Conservation (phyloP, 2,113 vertebrate species). For the Prunella fulvescens region DNA sequence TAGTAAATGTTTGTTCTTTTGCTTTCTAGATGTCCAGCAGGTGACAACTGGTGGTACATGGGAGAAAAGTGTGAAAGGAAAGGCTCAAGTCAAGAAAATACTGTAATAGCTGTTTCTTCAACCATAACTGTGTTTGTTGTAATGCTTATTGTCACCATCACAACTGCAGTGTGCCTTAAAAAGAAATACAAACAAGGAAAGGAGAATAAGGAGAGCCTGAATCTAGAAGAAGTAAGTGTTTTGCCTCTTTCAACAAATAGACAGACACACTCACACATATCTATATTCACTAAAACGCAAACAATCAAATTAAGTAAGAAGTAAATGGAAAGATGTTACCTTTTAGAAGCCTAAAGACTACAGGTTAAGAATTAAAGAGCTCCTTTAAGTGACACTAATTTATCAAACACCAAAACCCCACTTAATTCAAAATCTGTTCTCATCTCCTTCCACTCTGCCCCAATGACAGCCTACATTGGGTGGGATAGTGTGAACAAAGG, state of each 20-base stretch:
- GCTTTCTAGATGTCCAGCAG: conserved; percentile 78
- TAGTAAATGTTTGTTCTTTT: neutral
- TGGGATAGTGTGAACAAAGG: neutral
- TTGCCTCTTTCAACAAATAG: neutral
- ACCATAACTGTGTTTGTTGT: conserved; percentile 61
- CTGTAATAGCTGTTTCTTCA: conserved; percentile 71
- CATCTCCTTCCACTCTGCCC: neutral
- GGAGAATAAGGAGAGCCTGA: neutral
- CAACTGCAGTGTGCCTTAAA: conserved; percentile 59
- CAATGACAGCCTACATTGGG: neutral
- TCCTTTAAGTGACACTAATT: neutral
- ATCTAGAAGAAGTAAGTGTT: conserved; percentile 63
- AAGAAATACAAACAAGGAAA: conserved; percentile 51
- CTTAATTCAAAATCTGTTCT: neutral
- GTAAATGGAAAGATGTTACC: neutral
- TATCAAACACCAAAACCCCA: neutral
- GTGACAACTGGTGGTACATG: conserved; percentile 85
- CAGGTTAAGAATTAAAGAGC: neutral
- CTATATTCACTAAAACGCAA: neutral
- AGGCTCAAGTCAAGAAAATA: conserved; percentile 73
- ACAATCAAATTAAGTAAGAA: neutral
- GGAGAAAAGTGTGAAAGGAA: conserved; percentile 81
- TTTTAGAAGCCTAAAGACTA: neutral
- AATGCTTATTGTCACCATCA: conserved; percentile 74
- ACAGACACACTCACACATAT: neutral